Base-by-base conservation (phyloP, 2,888 invertebrate species). In the Omphaloscelis lunosa region DNA sequence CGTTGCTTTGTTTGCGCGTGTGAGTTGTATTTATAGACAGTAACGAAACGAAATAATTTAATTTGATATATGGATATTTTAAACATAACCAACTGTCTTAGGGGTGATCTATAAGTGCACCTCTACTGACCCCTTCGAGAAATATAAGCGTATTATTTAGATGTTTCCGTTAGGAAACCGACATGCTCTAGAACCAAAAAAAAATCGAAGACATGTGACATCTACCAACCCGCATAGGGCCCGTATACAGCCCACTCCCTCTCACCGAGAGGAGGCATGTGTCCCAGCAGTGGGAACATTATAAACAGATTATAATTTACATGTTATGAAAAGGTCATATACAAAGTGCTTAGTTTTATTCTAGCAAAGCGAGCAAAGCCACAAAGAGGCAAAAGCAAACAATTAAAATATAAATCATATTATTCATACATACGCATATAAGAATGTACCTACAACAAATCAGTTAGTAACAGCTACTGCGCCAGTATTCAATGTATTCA, bases 401-500 rank as follows among this genome's bases (percentile, higher is more conserved):
- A 39, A n/a, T n/a, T n/a, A 0, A n/a, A 45, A 66, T 27, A 66
- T 27, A 27, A 27, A 45, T 45, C 20, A 12, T 45, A 41, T 7
- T 6, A 41, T 20, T 65, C 20, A 29, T 29, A 67, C 23, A 67
- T 0, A 29, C 23, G 48, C 15, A 8, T 67, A 51, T 9, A 51
- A n/a, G 17, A 34, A 29, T 29, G 23, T 29, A 20, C 17, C 27
- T 8, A n/a, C 20, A n/a, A 80, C 56, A 63, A 56, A 63, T 63
- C n/a, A 58, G 15, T 29, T 63, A 9, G 80, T 58, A 51, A 65
- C 63, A 51, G 74, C 17, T 29, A 34, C 48, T 56, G 51, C 34
- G 58, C 72, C 12, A 27, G 39, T 27, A 51, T 23, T 51, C 51
- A 65, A 20, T 48, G 27, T 72, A 53, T 58, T 81, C 74, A 58